Percentiles rank a stretch among this genome's conserved stretches.
Evolutionary conservation across 2,888 invertebrate genomes (phyloP).

Genomic region (Cistogaster globosa): DNA sequence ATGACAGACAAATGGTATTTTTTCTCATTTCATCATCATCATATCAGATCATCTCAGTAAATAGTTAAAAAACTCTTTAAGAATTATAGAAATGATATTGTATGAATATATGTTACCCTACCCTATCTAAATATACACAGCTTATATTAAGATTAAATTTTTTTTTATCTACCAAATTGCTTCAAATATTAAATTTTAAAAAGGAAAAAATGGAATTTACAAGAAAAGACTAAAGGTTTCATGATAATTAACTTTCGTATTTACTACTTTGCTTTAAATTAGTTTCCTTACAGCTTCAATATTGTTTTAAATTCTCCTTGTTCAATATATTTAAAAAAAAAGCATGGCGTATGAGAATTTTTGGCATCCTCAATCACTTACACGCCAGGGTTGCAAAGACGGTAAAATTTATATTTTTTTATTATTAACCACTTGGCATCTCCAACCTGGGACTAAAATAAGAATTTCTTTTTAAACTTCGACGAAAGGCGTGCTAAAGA

Average conservation of each 20-base stretch:
- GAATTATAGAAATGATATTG: neutral
- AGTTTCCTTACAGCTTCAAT: neutral
- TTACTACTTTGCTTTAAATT: neutral
- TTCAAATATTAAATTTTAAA: too few relatives aligned
- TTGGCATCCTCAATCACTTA: neutral
- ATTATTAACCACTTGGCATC: neutral
- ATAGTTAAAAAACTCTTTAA: neutral
- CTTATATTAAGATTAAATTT: too few relatives aligned
- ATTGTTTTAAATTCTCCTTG: too few relatives aligned
- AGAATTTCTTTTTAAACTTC: too few relatives aligned
- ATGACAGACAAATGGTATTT: conserved; percentile 67
- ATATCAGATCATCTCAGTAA: conserved; percentile 34
- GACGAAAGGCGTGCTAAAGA: too few relatives aligned
- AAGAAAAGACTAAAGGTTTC: too few relatives aligned
- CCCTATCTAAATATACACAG: neutral
- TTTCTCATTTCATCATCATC: conserved; percentile 43
- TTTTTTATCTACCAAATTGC: too few relatives aligned
- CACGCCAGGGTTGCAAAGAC: neutral
- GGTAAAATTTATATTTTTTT: neutral
- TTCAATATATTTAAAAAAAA: neutral
- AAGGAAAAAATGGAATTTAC: too few relatives aligned
- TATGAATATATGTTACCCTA: conserved; percentile 29
- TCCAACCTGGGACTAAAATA: too few relatives aligned
- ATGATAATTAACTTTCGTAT: too few relatives aligned
- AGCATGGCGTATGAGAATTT: conserved; percentile 13